Conservation (phyloP, 1,140 invertebrate species). For the Macrocentrus cingulum region DNA sequence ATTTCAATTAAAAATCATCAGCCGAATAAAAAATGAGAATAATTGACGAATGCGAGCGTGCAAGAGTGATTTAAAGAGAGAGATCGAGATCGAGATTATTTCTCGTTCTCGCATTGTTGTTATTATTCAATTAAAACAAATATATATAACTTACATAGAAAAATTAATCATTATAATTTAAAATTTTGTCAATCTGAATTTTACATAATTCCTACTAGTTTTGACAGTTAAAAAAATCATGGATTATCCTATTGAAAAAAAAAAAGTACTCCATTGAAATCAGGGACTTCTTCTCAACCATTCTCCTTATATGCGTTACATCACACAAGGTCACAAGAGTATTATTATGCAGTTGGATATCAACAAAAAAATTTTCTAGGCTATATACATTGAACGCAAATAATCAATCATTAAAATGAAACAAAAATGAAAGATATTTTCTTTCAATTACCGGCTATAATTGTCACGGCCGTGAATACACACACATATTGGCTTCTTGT, state of each 20-base stretch:
- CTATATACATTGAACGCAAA: neutral
- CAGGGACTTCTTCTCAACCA: neutral
- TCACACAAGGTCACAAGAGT: constrained; percentile 8
- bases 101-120: constrained; percentile 29
- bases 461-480: too few species aligned
- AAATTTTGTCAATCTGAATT: constrained; percentile 7
- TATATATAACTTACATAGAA: constrained; percentile 29
- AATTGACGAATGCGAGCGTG: constrained; percentile 18
- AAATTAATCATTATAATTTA: constrained; percentile 3
- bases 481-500: neutral
- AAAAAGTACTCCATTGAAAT: constrained; percentile 1
- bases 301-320: constrained; percentile 1
- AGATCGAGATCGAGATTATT: constrained; percentile 25
- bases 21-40: constrained; percentile 9
- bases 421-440: neutral
- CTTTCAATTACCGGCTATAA: too few species aligned
- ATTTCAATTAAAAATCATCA: constrained; percentile 10
- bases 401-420: neutral
- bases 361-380: neutral
- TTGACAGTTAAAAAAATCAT: constrained; percentile 4
- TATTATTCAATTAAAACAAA: constrained; percentile 30
- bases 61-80: constrained; percentile 18
- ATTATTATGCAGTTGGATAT: neutral
- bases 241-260: neutral
- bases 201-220: neutral